phyloP scores from a whole-genome alignment of 1,140 invertebrate species.

The Arion vulgaris region DNA sequence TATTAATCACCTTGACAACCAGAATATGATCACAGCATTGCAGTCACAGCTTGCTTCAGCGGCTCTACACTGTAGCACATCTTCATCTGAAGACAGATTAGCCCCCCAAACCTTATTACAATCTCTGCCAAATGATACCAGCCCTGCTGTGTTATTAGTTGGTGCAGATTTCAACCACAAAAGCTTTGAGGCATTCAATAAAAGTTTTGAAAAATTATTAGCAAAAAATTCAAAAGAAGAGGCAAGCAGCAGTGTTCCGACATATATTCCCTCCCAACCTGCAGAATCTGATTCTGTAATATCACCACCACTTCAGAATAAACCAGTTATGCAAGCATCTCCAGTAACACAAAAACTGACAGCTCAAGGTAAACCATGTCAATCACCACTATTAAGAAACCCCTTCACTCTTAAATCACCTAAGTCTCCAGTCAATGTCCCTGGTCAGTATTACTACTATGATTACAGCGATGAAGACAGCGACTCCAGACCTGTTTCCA shows the following conservation, averaged over 20 bases:
- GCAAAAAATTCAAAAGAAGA: conserved; percentile 29
- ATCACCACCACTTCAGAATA: not conserved
- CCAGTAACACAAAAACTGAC: not conserved
- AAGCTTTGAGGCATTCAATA: conserved; percentile 40
- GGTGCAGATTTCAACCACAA: conserved; percentile 20
- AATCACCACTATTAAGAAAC: conserved; percentile 19
- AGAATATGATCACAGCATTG: not conserved
- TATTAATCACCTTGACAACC: conserved; percentile 11
- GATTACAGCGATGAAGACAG: conserved; percentile 68
- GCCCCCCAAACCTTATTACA: conserved; percentile 1
- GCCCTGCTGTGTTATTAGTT: not conserved
- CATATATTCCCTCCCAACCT: not conserved
- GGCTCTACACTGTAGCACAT: not conserved
- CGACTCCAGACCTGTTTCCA: conserved; percentile 60
- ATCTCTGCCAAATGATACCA: not conserved
- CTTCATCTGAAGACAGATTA: conserved; percentile 14
- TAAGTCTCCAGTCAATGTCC: conserved; percentile 40
- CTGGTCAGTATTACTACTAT: conserved; percentile 64
- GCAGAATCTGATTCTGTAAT: not conserved
- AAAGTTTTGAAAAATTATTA: conserved; percentile 38
- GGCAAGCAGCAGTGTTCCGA: not conserved
- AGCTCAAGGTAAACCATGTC: not conserved
- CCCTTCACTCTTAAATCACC: conserved; percentile 19
- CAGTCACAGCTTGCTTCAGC: not conserved
- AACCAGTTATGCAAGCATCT: not conserved